Base-by-base conservation (phyloP, 2,888 invertebrate genomes). In the Mimumesa dahlbomi region DNA sequence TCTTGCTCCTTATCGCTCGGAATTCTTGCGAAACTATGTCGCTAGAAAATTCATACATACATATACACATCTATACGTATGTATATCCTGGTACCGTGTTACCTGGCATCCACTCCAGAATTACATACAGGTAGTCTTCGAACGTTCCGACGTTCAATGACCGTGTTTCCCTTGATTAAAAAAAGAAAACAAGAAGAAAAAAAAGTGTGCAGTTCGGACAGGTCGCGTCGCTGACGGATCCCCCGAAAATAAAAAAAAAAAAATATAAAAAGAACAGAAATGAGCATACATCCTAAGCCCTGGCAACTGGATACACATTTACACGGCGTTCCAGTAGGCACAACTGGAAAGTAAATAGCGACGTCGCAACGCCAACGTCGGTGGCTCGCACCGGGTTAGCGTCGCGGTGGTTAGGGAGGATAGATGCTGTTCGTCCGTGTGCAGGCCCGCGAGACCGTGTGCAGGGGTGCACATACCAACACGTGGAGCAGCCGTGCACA, bases 391-490 rank as follows among this genome's bases (percentile, higher is more conserved):
- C 40, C 69, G n/a, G n/a, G n/a, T n/a, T 63, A 57, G 56, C 53
- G 25, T 5, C 52, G 54, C 68, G 63, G 77, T 45, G 76, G 61
- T 76, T 77, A 77, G 40, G 65, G 66, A 74, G 67, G 64, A 77
- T 70, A 74, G 76, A 77, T 77, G 74, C 77, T 62, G 67, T 54
- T 53, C 54, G 61, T 58, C 29, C 42, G 77, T 77, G 66, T 77
- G 76, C 77, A 77, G 16, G 42, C 45, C 52, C 31, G 54, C 40
- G 54, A 11, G 7, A 50, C 45, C 52, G 78, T 78, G 75, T 78
- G 78, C 79, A 78, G 42, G 79, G 69, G 73, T 78, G 79, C 75
- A 78, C 75, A 70, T 78, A 75, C 79, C 73, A 72, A 68, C 68
- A 73, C 79, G 63, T 73, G 65, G 64, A 64, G 64, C 68, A 50